Base-by-base conservation (phyloP, 1,140 invertebrate species). In the Hylaeus anthracinus region DNA sequence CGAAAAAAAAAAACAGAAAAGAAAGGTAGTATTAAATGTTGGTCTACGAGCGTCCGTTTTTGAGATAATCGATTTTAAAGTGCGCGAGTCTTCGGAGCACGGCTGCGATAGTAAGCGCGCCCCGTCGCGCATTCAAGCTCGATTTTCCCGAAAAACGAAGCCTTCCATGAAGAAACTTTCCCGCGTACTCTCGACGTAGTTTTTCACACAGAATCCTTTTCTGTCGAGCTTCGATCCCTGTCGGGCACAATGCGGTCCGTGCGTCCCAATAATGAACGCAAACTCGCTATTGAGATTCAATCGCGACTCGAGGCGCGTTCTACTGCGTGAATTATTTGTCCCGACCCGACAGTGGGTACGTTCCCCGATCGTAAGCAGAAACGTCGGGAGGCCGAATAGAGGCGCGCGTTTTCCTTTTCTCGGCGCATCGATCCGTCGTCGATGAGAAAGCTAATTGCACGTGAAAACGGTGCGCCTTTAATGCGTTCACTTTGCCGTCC, bases 401-500 rank as follows among this genome's bases (percentile, higher is more conserved):
- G 43, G n/a, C 10, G 12, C 51, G 14, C 45, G n/a, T 77, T 74
- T 74, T 73, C 58, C 53, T 79, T 82, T 79, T 53, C 70, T 45
- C 55, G 51, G 55, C 41, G 74, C 75, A 85, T 85, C 84, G 84
- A 85, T 85, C 84, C 83, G 63, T 66, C 75, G 74, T 71, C 70
- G 84, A 86, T 86, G 81, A 71, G 73, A 41, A 45, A 74, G 85
- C 86, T 85, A 87, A 87, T 88, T 87, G 85, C 74, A 85, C 82
- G 79, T 85, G 79, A 86, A 84, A 88, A 88, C 81, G 81, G 79
- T 48, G 79, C 82, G 72, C 81, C 77, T 87, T 89, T 87, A 89
- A 89, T 88, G 87, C 87, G 85, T 78, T 88, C 87, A 85, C 87
- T 90, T 87, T 85, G 80, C 69, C 77, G 77, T 1, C 9, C 37